Base-by-base conservation (phyloP, 1,140 invertebrate species). In the Latrodectus geometricus region DNA sequence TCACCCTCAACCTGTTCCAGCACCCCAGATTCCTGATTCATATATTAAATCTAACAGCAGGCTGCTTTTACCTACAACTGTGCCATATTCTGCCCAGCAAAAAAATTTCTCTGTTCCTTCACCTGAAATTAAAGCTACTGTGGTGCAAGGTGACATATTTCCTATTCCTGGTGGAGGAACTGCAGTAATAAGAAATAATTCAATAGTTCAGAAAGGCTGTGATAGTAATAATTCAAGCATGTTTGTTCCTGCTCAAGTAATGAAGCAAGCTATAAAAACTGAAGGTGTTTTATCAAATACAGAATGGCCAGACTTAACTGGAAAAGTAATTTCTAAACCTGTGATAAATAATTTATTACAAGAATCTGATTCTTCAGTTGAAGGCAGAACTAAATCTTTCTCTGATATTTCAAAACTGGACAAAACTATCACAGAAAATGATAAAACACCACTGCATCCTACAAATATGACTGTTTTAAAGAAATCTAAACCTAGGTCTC, bases 191-290 rank as follows among this genome's bases (percentile, higher is more conserved):
- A 52, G 82, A 8, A 68, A 17, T 17, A 20, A 15, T 11, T 9
- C 35, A 49, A 11, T 66, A 20, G 12, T 8, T 5, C 23, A 9
- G 20, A 77, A 78, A 61, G n/a, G 20, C n/a, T 35, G 21, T 48
- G 70, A 74, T 66, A 14, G 9, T 20, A 9, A 11, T 9, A 56
- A 23, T 73, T 70, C 83, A n/a, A 78, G 35, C 49, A 54, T 86
- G 23, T 86, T 86, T 86, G 83, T 86, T 69, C 83, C 83, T 35
- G 23, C 65, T 49, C 83, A 86, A 61, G 83, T 86, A 9, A 86
- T 77, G 75, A 86, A 86, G n/a, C 49, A 86, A 15, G 83, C 75
- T 4, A 52, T 77, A 1, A 86, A 86, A 20, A 35, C 66, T 72
- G 61, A 50, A n/a, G 66, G 17, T 20, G 9, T 11, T 66, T 49